Evolutionary conservation across 2,113 vertebrate genomes (phyloP), one percentile per base, ranked within the genome.

Genomic region (Rhegmatorhina hoffmannsi): DNA sequence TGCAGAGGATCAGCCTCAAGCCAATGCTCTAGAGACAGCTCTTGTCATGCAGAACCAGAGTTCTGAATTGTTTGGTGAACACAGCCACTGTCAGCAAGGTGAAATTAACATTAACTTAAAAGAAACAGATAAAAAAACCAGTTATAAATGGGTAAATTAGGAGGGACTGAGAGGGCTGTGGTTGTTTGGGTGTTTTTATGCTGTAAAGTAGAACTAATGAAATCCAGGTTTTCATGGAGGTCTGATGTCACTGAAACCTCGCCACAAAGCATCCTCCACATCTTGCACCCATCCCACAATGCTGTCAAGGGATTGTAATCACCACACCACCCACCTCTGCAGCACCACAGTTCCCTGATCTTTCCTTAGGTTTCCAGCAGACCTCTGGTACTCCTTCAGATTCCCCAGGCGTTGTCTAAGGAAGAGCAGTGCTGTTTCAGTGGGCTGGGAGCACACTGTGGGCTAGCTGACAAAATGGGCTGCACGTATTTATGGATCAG

Each of bases 1-100:
- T 9, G 44, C 76, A 25, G 33, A 89, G 33, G 74, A 78, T 53
- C 87, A 94, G 25, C 23, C 9, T 68, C 53, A 52, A 63, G 50
- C 11, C 76, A 36, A 0, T n/a, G 13, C 28, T 59, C 14, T 31
- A 15, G 89, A 97, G 36, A 50, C 67, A 29, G 56, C 55, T n/a
- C 6, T 33, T 9, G 7, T 90, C 40, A 88, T 79, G 74, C 87
- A 94, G 18, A 95, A 60, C 70, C 96, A 95, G 92, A 79, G 70
- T 98, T 84, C 94, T 96, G 87, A 97, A 87, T 50, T 96, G 89
- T 93, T 93, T 43, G 23, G 62, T 94, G 84, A 96, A 96, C 59
- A 50, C 50, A 38, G 49, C 64, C 73, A 94, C 85, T 3, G 86
- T 88, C 50, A 92, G 86, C 52, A 97, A 98, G 96, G 97, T 97